Base-by-base conservation (phyloP, 2,797 vertebrate species). In the Florisuga fusca region DNA sequence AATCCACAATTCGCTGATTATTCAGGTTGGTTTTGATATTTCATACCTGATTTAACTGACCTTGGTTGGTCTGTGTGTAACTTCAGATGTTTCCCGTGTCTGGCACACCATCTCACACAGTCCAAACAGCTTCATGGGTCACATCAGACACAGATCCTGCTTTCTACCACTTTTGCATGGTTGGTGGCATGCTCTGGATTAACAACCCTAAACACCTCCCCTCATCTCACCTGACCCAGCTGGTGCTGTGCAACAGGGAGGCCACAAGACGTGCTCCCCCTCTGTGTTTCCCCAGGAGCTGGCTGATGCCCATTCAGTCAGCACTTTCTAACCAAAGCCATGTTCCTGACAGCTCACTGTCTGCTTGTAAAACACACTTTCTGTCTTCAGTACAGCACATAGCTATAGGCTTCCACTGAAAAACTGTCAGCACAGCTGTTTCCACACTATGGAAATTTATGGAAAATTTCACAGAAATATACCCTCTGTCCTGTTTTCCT, bases 101-200 rank as follows among this genome's bases (percentile, higher is more conserved):
- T 41, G 4, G 50, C 36, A 41, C 19, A 29, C n/a, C 17, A 45
- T 0, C 0, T 0, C 34, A 61, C 15, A 22, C 0, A 26, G 31
- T 18, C 48, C 41, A 61, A 55, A 75, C 21, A 69, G 21, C 14
- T 41, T 13, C 3, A 3, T 5, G 41, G 34, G 23, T 0, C 68
- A 20, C 38, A 36, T 12, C 25, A 63, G 41, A 27, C 2, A 41
- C 12, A 69, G 29, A 57, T 45, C 17, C 41, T 45, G 14, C 31
- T 43, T 82, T 33, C 48, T 48, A 54, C 2, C 41, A 38, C 13
- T 15, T 51, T 8, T 31, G 17, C 46, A n/a, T 0, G 0, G 57
- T 3, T 53, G 36, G 33, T 16, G 15, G 31, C 41, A 26, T 0
- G 0, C 20, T 66, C 12, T 1, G 1, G 20, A 50, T 73, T 26